Conservation (phyloP, 2,888 invertebrate genomes). For the Craniophora ligustri region DNA sequence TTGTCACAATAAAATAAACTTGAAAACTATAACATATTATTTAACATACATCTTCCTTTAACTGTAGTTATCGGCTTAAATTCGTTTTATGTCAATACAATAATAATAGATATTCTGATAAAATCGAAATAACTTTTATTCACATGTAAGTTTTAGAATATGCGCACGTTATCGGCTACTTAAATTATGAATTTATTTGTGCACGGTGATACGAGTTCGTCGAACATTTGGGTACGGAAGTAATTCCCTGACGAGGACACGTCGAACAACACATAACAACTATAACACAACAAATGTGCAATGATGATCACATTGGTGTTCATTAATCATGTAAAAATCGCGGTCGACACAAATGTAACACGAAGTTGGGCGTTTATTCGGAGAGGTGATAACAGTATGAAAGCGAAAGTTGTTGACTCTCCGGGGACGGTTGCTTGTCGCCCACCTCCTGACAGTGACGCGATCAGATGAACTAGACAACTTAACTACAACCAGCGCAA, state of each 20-base stretch:
- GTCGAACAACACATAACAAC: constrained; percentile 36
- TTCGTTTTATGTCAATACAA: constrained; percentile 85
- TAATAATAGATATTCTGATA: constrained; percentile 85
- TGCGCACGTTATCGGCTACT: constrained; percentile 82
- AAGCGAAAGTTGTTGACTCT: constrained; percentile 70
- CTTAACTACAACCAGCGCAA: constrained; percentile 43
- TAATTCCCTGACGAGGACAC: constrained; percentile 31
- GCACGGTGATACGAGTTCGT: constrained; percentile 84
- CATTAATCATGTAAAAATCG: constrained; percentile 44
- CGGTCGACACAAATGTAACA: constrained; percentile 51
- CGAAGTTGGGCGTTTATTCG: constrained; percentile 79
- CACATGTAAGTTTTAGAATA: constrained; percentile 87
- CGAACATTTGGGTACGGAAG: constrained; percentile 50
- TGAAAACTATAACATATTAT: constrained; percentile 82
- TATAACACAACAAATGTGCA: constrained; percentile 31
- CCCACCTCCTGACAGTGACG: constrained; percentile 63
- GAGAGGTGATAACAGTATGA: constrained; percentile 79
- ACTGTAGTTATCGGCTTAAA: constrained; percentile 77
- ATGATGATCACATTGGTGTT: constrained; percentile 48
- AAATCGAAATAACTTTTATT: constrained; percentile 87
- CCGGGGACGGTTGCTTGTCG: constrained; percentile 83
- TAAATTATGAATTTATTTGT: constrained; percentile 73
- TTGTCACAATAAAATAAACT: constrained; percentile 83
- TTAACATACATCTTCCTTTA: constrained; percentile 72
- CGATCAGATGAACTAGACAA: constrained; percentile 38